Base-by-base conservation (phyloP, 2,888 invertebrate genomes). In the Tachina lurida region DNA sequence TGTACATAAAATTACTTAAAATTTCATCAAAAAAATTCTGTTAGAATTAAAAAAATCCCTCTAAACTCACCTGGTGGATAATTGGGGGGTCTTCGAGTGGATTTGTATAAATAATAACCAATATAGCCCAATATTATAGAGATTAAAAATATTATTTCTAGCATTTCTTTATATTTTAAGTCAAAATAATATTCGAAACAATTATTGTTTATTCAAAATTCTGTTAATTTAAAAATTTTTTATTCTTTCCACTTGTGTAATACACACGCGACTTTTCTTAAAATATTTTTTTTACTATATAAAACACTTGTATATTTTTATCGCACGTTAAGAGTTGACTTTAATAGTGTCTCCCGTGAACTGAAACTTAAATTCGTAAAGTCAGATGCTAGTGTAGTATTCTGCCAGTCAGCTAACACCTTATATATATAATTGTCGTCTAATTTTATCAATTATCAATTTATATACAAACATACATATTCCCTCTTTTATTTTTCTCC, bases 1-100 rank as follows among this genome's bases (percentile, higher is more conserved):
- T 43, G 3, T 62, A 43, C 54, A 19, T 5, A 12, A 63, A 43
- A 63, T 17, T 43, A 17, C n/a, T 43, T 43, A 43, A 8, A 17
- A 63, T 43, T 63, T 62, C 15, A 39, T 10, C 17, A 41, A 17
- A 41, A 4, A 62, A 62, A 17, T 17, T 41, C 19, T 17, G 54
- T 8, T 13, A 17, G n/a, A 17, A 15, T 22, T 49, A 39, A 19
- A 7, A 31, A 31, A 31, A 63, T 13, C 31, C 0, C 3, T 68
- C 41, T 47, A 22, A 76, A 75, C 90, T 90, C 63, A 92, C 92
- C 92, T 87, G 92, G 92, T 43, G 92, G 92, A 88, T 90, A 92
- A 79, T 91, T 91, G 56, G 84, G 84, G 0, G 92, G 92, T 10
- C 91, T 88, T 65, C 88, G 88, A 17, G 88, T 85, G 3, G 91